Evolutionary conservation across 2,113 vertebrate genomes (phyloP).

Genomic region (Scomber japonicus): DNA sequence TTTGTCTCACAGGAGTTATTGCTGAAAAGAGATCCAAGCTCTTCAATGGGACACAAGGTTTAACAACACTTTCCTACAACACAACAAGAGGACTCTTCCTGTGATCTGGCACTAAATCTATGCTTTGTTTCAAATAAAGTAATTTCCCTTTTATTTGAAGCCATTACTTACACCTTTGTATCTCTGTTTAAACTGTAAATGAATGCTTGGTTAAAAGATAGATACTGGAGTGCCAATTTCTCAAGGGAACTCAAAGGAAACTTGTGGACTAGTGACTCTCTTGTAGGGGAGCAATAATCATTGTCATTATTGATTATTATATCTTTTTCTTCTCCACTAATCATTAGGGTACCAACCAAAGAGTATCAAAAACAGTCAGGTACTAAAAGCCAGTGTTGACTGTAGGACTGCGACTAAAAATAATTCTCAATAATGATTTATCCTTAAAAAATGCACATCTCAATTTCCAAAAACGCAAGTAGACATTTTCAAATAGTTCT

Average conservation of each 20-base stretch:
- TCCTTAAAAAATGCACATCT: too few relatives aligned
- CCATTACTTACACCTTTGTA: conserved; percentile 25
- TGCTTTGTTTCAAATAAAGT: conserved; percentile 49
- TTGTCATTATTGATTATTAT: too few relatives aligned
- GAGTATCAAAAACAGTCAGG: too few relatives aligned
- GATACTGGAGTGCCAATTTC: not conserved
- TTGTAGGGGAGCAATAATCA: too few relatives aligned
- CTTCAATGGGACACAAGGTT: conserved; percentile 8
- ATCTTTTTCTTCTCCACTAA: too few relatives aligned
- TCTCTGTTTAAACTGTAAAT: conserved; percentile 11
- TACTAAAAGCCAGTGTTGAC: too few relatives aligned
- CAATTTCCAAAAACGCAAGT: too few relatives aligned
- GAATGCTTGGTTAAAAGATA: not conserved
- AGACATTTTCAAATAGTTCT: too few relatives aligned
- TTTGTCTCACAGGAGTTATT: conserved; percentile 26
- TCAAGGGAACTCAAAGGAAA: not conserved
- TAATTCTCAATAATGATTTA: too few relatives aligned
- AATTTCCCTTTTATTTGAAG: conserved; percentile 25
- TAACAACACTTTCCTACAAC: conserved; percentile 15
- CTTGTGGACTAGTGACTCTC: too few relatives aligned
- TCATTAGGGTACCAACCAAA: too few relatives aligned
- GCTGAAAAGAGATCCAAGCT: conserved; percentile 27
- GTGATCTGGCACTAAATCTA: conserved; percentile 35
- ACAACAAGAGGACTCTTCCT: conserved; percentile 29
- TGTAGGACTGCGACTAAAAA: too few relatives aligned